Percentiles rank a stretch among this genome's conserved stretches.
Evolutionary conservation across 2,797 vertebrate species (phyloP).

Genomic region (Halcyon leucocephala): DNA sequence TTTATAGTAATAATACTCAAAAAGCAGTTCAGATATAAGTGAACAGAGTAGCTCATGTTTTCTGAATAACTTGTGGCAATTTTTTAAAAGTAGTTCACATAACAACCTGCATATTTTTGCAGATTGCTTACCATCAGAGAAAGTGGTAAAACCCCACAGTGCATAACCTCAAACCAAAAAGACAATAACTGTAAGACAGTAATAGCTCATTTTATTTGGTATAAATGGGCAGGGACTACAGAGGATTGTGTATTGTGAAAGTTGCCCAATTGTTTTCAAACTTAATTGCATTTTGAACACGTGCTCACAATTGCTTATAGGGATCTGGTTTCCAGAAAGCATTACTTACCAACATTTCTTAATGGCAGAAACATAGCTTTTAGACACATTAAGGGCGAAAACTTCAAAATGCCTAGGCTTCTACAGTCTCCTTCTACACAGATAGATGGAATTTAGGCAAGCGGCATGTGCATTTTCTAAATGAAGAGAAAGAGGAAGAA

Average conservation of each 20-base stretch:
- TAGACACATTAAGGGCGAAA: neutral
- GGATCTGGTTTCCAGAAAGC: neutral
- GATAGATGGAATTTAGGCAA: neutral
- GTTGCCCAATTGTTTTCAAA: neutral
- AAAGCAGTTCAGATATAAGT: neutral
- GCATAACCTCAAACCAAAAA: neutral
- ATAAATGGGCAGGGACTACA: neutral
- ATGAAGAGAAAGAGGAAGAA: neutral
- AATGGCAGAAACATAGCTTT: neutral
- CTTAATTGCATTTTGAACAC: neutral
- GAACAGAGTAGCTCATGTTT: neutral
- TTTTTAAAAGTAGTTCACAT: neutral
- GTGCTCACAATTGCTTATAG: neutral
- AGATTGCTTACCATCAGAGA: neutral
- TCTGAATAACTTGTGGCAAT: neutral
- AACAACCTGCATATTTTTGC: neutral
- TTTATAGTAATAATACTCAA: constrained; percentile 2
- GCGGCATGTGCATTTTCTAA: neutral
- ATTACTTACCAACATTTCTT: neutral
- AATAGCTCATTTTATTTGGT: neutral
- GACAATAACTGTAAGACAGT: neutral
- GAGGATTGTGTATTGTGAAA: neutral
- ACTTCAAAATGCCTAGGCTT: neutral
- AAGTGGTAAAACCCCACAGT: neutral
- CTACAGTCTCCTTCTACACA: neutral